Percentiles rank a stretch among this genome's conserved stretches.
Conservation (phyloP, 2,888 invertebrate species). For the Acleris emargana region DNA sequence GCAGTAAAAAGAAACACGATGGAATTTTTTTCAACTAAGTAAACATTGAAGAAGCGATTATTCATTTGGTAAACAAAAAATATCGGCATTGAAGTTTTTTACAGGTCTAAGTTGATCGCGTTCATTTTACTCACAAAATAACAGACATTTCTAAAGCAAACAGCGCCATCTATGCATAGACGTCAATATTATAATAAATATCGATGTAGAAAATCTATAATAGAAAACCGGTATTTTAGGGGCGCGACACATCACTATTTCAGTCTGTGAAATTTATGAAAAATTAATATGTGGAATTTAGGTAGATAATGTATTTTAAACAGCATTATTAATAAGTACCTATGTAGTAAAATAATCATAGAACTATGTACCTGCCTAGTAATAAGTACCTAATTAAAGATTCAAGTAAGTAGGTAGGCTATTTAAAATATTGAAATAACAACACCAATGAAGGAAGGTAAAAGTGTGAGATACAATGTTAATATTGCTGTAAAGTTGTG, state of each 20-base stretch:
- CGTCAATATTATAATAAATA: background rate
- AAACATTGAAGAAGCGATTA: slow-evolving; percentile 13
- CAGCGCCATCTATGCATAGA: background rate
- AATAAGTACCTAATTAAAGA: background rate
- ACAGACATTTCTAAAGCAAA: background rate
- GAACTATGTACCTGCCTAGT: too few relatives aligned
- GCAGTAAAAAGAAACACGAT: background rate
- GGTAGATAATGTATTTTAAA: too few relatives aligned
- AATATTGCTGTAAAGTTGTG: background rate
- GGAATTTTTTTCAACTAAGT: background rate
- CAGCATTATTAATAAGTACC: too few relatives aligned
- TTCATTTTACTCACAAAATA: background rate
- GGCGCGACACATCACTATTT: background rate
- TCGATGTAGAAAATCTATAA: background rate
- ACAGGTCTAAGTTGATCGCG: background rate
- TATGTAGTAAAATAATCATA: too few relatives aligned
- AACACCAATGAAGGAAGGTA: background rate
- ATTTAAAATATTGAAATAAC: background rate
- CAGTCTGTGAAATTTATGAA: background rate
- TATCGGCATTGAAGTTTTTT: slow-evolving; percentile 12
- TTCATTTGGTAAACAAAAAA: slow-evolving; percentile 15
- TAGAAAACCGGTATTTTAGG: slow-evolving; percentile 4
- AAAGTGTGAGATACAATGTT: background rate
- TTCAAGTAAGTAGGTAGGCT: background rate
- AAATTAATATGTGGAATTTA: background rate